Conservation (phyloP, 1,140 invertebrate species). For the Trichonephila clavipes region DNA sequence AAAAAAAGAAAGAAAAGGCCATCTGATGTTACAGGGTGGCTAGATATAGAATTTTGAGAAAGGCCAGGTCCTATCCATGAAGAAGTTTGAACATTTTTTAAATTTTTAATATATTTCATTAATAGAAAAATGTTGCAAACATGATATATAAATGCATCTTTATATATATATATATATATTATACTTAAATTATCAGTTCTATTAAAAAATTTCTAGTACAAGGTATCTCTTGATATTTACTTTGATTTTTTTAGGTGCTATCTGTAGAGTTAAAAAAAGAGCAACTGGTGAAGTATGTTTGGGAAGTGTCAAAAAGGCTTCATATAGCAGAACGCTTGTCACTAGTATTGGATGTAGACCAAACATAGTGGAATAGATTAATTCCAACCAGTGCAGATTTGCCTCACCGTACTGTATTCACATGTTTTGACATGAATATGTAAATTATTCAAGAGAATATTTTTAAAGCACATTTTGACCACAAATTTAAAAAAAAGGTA, state of each 20-base stretch:
- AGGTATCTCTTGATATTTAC: background rate
- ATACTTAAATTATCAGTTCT: no score
- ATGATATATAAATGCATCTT: no score
- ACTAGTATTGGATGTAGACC: constrained; percentile 40
- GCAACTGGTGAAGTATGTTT: constrained; percentile 80
- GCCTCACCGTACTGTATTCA: background rate
- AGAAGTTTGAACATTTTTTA: no score
- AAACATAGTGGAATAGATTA: background rate
- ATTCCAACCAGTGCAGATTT: background rate
- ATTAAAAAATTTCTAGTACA: background rate
- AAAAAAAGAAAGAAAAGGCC: no score
- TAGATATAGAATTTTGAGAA: no score
- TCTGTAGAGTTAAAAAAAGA: constrained; percentile 81
- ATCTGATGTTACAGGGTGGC: no score
- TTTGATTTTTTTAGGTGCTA: constrained; percentile 79
- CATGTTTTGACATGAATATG: background rate
- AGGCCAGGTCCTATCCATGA: no score
- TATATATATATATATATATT: background rate
- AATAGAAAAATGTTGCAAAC: no score
- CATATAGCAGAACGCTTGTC: constrained; percentile 79
- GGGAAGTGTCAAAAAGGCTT: constrained; percentile 80
- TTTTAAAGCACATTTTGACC: background rate
- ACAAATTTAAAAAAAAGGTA: background rate
- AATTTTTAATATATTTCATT: no score
- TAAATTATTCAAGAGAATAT: background rate